These are phyloP conservation scores for Fistularia tabacaria DNA, from an alignment of 2,797 vertebrate species.

Conservation along the genomic window DNA sequence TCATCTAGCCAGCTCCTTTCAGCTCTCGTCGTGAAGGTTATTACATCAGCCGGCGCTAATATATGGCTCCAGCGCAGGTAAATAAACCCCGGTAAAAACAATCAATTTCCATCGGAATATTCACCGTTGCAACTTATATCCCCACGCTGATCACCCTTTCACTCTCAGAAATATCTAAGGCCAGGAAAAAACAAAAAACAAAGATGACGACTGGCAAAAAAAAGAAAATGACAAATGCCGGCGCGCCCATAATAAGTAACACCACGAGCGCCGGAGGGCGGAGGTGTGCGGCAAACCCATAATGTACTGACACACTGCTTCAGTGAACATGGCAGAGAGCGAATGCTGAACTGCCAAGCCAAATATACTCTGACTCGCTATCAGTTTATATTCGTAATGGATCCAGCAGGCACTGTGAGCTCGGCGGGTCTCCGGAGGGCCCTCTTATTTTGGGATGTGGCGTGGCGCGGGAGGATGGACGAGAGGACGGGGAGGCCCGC, in stretches of 20 bases:
- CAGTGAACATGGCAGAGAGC: conserved; percentile 58
- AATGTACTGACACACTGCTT: conserved; percentile 53
- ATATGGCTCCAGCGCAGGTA: too few relatives aligned
- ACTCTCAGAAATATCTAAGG: too few relatives aligned
- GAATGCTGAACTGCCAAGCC: conserved; percentile 47
- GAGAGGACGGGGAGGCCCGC: too few relatives aligned
- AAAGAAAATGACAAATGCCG: too few relatives aligned
- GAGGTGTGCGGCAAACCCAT: conserved; percentile 24
- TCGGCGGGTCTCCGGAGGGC: conserved; percentile 32
- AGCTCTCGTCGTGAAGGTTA: too few relatives aligned
- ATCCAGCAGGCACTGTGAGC: conserved; percentile 48
- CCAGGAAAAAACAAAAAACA: conserved; percentile 7
- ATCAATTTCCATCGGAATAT: too few relatives aligned
- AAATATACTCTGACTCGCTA: conserved; percentile 45
- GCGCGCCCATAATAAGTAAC: conserved; percentile 28
- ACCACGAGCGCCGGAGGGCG: conserved; percentile 21
- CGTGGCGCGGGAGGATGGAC: background rate
- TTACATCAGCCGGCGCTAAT: too few relatives aligned
- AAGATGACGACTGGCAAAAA: conserved; percentile 11
- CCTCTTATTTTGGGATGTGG: conserved; percentile 22
- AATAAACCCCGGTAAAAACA: too few relatives aligned
- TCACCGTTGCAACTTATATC: too few relatives aligned
- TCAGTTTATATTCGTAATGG: conserved; percentile 58
- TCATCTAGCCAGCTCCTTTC: too few relatives aligned
- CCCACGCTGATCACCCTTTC: too few relatives aligned